Evolutionary conservation across 1,140 invertebrate genomes (phyloP), one percentile per base, ranked within the genome.

Genomic region (Camponotus pennsylvanicus): DNA sequence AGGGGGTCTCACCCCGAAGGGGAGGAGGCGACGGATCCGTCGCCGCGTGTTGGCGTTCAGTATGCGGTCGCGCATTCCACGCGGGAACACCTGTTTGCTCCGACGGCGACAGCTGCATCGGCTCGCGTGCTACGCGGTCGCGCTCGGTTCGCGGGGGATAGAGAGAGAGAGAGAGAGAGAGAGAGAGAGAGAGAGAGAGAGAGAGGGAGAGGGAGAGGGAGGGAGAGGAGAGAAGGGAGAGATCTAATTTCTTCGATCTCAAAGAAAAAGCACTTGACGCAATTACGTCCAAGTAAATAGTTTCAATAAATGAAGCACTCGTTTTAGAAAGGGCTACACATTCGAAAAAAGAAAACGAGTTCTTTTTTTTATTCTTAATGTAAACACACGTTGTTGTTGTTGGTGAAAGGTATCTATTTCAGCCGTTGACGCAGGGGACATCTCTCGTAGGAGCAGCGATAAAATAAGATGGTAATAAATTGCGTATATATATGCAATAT

Each of bases 51-150:
- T 52, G 49, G 42, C 80, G 73, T 13, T 89, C 92, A 92, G 92
- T 92, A 91, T 86, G 90, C 86, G 87, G 87, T 89, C 92, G 91
- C 91, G 92, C 91, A 89, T 88, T 92, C 86, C 82, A 89, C 88
- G 91, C 76, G 91, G 85, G 86, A 90, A 89, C 91, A 92, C 91
- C 89, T 92, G 91, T 92, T 91, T 88, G 87, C 87, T 91, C 79
- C 83, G 66, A 32, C 64, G 78, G 27, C n/a, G 40, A 37, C 40
- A 32, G 40, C 73, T 87, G 82, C 70, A 77, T 76, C 63, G 71
- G 27, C 55, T 85, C 66, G 73, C 40, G 69, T 73, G 55, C 67
- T 42, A 73, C 67, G 57, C 79, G 69, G 32, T 73, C 69, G 69
- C 79, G 67, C n/a, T 66, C 45, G 61, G 61, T 85, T 85, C 73